Conservation (phyloP, 2,113 vertebrate genomes). For the Nymphicus hollandicus region DNA sequence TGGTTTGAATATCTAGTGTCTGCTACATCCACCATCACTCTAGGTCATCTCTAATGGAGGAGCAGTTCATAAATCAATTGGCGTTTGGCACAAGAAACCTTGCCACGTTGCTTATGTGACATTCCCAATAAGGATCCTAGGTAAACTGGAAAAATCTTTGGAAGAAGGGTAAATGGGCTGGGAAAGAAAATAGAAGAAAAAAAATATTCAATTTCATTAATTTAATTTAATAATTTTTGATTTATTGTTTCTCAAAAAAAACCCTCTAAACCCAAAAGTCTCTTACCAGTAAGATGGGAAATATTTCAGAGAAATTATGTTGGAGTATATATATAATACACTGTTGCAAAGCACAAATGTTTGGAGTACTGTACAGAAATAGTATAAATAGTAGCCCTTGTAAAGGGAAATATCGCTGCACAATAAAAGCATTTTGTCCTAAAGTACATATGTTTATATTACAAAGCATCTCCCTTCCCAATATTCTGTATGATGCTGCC, state of each 20-base stretch:
- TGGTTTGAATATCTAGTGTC: neutral
- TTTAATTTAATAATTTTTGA: neutral
- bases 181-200: neutral
- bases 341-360: neutral
- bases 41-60: constrained; percentile 3
- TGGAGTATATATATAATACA: neutral
- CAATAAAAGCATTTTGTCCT: constrained; percentile 4
- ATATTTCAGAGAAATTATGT: neutral
- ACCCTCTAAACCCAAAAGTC: neutral
- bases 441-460: constrained; percentile 44
- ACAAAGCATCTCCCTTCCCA: neutral
- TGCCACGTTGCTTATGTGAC: neutral
- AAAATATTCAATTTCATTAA: neutral
- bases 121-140: neutral
- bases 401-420: neutral
- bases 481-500: neutral
- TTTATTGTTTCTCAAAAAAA: neutral
- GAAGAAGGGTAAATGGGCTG: neutral
- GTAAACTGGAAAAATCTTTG: neutral
- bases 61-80: constrained; percentile 8
- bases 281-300: neutral
- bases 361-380: neutral
- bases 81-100: neutral
- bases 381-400: neutral
- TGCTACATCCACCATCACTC: neutral